Evolutionary conservation across 2,113 vertebrate genomes (phyloP), one percentile per base, ranked within the genome.

Genomic region (Columbina picui): DNA sequence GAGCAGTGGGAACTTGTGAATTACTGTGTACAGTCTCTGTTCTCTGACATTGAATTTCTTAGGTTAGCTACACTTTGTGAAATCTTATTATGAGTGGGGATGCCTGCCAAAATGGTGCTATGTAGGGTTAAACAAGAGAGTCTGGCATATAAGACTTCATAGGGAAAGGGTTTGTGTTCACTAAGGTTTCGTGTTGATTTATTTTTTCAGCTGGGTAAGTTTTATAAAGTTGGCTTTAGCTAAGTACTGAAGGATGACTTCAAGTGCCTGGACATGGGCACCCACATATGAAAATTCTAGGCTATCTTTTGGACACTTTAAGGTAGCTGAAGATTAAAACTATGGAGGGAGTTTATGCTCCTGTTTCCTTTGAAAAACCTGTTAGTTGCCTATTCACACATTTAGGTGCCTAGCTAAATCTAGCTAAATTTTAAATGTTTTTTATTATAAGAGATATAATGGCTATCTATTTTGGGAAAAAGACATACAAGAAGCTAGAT

Each of bases 81-180:
- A 82, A 82, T 85, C 90, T 91, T 85, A 79, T 96, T 79, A 50
- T 56, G 45, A 76, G 69, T 55, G 17, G 12, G 5, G 20, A 34
- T 56, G 65, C 29, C 84, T 93, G 89, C 89, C 91, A 96, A 87
- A 38, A 79, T 55, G 15, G 15, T 83, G 65, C 78, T 78, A 93
- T 93, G 56, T 95, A 93, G 87, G 93, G 94, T 89, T 93, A 87
- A 87, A 60, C 38, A 82, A 85, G 81, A 75, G 27, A 84, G 56
- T 49, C 36, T 83, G 14, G 23, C 87, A 10, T 53, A 79, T 26
- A 75, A 79, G 89, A 29, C 49, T 89, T 36, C 27, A 67, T 19
- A 69, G 59, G 45, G 57, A 73, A 19, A 52, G 9, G 10, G 27
- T 57, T 77, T 92, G 27, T 80, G 34, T 49, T 71, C 53, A 49